These are phyloP conservation scores for Rotaria socialis DNA, from an alignment of 2,888 invertebrate genomes.

Conservation along the genomic window DNA sequence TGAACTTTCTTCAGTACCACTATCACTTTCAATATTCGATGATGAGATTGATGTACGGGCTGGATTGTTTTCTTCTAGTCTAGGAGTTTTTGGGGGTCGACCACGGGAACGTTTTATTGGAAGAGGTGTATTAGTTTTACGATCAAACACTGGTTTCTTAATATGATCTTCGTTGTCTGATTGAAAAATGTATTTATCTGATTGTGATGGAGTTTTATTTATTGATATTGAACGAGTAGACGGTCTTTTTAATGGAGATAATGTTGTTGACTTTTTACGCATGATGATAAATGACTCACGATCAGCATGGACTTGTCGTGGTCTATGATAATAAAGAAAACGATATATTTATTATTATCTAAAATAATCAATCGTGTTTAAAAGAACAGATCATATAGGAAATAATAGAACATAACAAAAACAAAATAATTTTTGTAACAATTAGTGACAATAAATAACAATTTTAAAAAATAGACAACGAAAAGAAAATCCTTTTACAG, in stretches of 20 bases:
- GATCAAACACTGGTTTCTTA: neutral
- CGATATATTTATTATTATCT: neutral
- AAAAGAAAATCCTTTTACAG: neutral
- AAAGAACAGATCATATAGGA: neutral
- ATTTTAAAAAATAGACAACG: neutral
- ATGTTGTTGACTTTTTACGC: neutral
- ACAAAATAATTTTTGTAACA: neutral
- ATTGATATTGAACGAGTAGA: neutral
- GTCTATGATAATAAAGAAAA: neutral
- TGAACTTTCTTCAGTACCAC: neutral
- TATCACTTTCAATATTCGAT: neutral
- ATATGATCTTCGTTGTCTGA: neutral
- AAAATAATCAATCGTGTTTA: neutral
- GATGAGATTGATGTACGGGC: neutral
- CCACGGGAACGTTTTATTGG: neutral
- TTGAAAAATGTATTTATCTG: slow-evolving; percentile 12
- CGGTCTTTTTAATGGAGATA: neutral
- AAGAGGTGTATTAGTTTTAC: neutral
- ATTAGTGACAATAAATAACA: neutral
- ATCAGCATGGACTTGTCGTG: slow-evolving; percentile 1
- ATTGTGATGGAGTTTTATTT: neutral
- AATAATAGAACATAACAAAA: neutral
- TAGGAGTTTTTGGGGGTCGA: neutral
- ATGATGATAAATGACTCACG: slow-evolving; percentile 18
- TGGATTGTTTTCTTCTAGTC: neutral